Conservation (phyloP, 2,797 vertebrate genomes). For the Danio tinwini region DNA sequence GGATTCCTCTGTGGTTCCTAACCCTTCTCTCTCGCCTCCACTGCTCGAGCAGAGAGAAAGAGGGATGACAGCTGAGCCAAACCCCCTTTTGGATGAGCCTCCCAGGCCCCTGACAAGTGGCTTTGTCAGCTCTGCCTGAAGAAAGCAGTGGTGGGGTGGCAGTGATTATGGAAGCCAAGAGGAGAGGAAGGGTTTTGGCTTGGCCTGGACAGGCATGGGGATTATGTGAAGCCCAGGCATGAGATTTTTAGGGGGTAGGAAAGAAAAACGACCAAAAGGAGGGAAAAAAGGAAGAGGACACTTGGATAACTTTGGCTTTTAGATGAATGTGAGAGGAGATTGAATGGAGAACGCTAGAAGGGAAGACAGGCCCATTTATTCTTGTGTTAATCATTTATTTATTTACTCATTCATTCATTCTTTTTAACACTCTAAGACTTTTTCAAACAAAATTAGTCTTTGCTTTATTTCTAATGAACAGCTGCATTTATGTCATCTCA, state of each 20-base stretch:
- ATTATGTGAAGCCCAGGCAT: slow-evolving; percentile 12
- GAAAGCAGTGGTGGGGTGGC: slow-evolving; percentile 26
- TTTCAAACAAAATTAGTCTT: neutral
- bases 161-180: slow-evolving; percentile 26
- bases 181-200: slow-evolving; percentile 7
- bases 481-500: too few species aligned
- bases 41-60: slow-evolving; percentile 38
- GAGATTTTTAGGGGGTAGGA: slow-evolving; percentile 14
- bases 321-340: slow-evolving; percentile 5
- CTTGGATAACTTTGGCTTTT: slow-evolving; percentile 38
- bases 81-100: slow-evolving; percentile 29
- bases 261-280: neutral
- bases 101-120: slow-evolving; percentile 53
- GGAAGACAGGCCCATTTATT: neutral
- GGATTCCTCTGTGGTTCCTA: slow-evolving; percentile 35
- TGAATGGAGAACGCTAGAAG: neutral
- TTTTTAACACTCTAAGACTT: neutral
- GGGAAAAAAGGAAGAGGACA: slow-evolving; percentile 26
- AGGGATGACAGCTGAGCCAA: slow-evolving; percentile 33
- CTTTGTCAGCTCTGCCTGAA: slow-evolving; percentile 53
- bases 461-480: too few species aligned
- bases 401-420: neutral
- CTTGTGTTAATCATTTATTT: neutral
- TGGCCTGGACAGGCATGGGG: slow-evolving; percentile 28
- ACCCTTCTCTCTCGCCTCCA: slow-evolving; percentile 34